Evolutionary conservation across 2,113 vertebrate genomes (phyloP).

Genomic region (Emydocephalus ijimae): DNA sequence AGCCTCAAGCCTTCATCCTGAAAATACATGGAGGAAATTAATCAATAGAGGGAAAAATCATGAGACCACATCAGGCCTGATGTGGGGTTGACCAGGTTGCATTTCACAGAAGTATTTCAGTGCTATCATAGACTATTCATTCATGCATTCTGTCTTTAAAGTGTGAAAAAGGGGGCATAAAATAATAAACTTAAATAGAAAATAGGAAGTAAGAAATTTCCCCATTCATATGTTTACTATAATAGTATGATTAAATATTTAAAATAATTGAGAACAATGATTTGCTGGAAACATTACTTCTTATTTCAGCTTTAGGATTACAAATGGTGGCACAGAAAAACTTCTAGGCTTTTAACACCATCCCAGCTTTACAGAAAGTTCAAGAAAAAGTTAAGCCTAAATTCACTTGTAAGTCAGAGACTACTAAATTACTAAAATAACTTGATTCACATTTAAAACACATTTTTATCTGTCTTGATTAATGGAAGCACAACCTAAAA

Average conservation of each 20-base stretch:
- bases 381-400: neutral
- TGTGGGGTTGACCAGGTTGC: neutral
- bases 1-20: conserved; percentile 90
- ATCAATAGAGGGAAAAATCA: neutral
- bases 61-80: neutral
- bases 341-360: neutral
- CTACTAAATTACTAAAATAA: neutral
- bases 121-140: neutral
- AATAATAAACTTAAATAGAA: neutral
- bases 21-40: conserved; percentile 10
- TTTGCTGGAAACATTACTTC: neutral
- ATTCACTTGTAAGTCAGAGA: neutral
- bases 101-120: neutral
- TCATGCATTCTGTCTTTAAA: neutral
- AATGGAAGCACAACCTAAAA: neutral
- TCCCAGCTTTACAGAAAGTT: neutral
- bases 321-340: neutral
- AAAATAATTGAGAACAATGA: neutral
- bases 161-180: neutral
- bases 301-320: neutral
- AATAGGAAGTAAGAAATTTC: neutral
- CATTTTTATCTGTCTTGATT: neutral
- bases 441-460: neutral
- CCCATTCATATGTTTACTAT: neutral
- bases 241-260: neutral